These are phyloP conservation scores for Tragelaphus buxtoni DNA, from an alignment of 2,113 vertebrate genomes.

Conservation along the genomic window DNA sequence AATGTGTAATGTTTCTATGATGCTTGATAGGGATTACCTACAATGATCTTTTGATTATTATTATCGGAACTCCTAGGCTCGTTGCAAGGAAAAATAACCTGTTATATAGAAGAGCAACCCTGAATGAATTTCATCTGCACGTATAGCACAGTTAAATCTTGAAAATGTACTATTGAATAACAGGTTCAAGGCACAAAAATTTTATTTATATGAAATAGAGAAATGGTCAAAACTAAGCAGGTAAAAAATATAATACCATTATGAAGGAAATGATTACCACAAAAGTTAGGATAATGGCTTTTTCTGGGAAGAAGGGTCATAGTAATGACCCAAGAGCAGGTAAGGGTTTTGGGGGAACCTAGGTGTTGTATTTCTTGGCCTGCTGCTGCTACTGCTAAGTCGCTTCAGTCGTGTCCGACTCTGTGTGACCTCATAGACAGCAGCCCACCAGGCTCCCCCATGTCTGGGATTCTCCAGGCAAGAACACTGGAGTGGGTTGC, in stretches of 20 bases:
- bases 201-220: slow-evolving; percentile 18
- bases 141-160: neutral
- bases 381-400: too few species aligned
- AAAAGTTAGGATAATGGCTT: neutral
- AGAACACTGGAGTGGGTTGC: too few species aligned
- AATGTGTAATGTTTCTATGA: neutral
- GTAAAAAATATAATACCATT: neutral
- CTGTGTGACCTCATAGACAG: too few species aligned
- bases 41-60: neutral
- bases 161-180: neutral
- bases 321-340: neutral
- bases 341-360: neutral
- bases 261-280: neutral
- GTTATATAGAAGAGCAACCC: neutral
- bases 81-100: slow-evolving; percentile 4
- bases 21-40: neutral
- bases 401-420: too few species aligned
- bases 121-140: neutral
- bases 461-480: too few species aligned
- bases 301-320: neutral
- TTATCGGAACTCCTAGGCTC: neutral
- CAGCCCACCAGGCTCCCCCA: too few species aligned
- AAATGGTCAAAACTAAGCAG: neutral
- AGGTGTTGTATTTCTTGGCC: neutral
- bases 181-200: neutral